Percentiles rank a stretch among this genome's conserved stretches.
These are phyloP conservation scores for Goniozus legneri DNA, from an alignment of 1,140 invertebrate species.

Conservation along the genomic window DNA sequence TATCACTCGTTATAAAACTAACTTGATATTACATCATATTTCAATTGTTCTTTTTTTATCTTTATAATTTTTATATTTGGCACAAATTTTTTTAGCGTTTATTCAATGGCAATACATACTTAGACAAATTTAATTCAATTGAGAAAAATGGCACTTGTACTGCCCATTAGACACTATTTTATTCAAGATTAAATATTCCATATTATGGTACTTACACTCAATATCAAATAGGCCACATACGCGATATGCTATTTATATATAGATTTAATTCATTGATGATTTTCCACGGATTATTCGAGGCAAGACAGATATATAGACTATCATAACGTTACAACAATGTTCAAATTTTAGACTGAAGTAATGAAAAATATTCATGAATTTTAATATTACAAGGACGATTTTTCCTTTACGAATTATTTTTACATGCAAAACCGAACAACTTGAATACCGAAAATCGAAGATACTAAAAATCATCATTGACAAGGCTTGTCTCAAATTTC, in stretches of 20 bases:
- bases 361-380: too few species aligned
- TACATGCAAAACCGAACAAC: too few species aligned
- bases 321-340: conserved; percentile 32
- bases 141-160: conserved; percentile 10
- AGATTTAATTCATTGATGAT: conserved; percentile 31
- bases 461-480: too few species aligned
- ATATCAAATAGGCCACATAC: not conserved
- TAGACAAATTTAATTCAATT: conserved; percentile 14
- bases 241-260: conserved; percentile 21
- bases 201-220: conserved; percentile 22
- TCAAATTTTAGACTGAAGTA: conserved; percentile 33
- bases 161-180: conserved; percentile 21
- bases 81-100: conserved; percentile 20
- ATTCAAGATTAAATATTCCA: conserved; percentile 24
- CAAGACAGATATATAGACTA: conserved; percentile 17
- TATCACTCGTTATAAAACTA: conserved; percentile 14
- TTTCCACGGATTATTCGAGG: conserved; percentile 29
- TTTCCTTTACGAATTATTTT: too few species aligned
- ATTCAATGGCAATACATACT: conserved; percentile 26
- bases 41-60: conserved; percentile 20
- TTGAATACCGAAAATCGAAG: too few species aligned
- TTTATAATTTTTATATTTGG: conserved; percentile 32
- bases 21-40: conserved; percentile 20
- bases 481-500: not conserved
- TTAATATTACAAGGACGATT: too few species aligned